These are phyloP conservation scores for Peromyscus maniculatus DNA, from an alignment of 2,113 vertebrate species.

Conservation along the genomic window DNA sequence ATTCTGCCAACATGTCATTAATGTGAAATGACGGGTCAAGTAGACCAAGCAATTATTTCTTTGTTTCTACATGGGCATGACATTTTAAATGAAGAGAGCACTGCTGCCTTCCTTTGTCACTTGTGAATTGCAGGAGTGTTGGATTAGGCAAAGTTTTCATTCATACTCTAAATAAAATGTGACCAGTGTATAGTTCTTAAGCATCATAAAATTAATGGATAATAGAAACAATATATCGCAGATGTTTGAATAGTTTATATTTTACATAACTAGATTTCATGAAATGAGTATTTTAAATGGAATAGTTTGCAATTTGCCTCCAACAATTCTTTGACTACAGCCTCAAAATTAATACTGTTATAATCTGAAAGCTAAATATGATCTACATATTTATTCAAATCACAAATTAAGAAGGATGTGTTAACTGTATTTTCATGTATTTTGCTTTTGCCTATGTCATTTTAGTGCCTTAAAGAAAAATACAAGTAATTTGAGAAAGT, in stretches of 20 bases:
- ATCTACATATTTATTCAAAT: neutral
- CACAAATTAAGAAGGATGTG: constrained; percentile 26
- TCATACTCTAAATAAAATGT: constrained; percentile 20
- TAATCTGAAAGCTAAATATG: constrained; percentile 17
- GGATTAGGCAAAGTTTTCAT: constrained; percentile 38
- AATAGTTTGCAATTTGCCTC: neutral
- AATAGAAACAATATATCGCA: constrained; percentile 1
- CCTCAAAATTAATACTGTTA: constrained; percentile 39
- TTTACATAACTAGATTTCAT: constrained; percentile 28
- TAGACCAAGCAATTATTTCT: constrained; percentile 3
- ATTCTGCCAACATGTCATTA: neutral
- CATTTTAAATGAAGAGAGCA: neutral
- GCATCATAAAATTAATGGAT: neutral
- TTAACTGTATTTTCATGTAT: neutral
- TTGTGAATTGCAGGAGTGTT: neutral
- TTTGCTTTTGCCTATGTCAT: neutral
- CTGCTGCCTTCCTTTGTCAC: neutral
- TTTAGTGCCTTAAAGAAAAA: constrained; percentile 29
- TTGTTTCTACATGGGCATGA: constrained; percentile 25
- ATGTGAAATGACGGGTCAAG: neutral
- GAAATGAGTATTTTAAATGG: constrained; percentile 12
- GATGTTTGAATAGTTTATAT: neutral
- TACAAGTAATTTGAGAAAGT: constrained; percentile 4
- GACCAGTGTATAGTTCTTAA: neutral
- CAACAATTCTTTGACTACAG: constrained; percentile 39